Conservation (phyloP, 2,797 vertebrate species). For the Sitta carolinensis region DNA sequence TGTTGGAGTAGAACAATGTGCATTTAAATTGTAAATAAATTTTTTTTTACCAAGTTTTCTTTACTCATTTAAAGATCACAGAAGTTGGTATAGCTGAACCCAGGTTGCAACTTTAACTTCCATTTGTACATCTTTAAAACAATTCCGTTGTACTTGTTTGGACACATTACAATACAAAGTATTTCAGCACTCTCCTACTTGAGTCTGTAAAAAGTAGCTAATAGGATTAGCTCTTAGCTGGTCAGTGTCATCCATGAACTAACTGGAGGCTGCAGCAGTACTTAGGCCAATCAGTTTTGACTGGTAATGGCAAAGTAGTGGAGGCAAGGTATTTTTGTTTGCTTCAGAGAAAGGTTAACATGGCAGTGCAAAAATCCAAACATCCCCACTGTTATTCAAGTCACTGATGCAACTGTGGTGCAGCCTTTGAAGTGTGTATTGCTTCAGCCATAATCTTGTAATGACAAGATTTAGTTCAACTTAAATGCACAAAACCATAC, state of each 20-base stretch:
- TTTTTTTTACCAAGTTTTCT: neutral
- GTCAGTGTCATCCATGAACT: neutral
- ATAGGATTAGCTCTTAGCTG: neutral
- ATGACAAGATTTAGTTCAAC: neutral
- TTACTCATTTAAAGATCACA: neutral
- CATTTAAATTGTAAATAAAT: conserved; percentile 6
- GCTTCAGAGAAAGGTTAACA: neutral
- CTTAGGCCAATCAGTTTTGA: neutral
- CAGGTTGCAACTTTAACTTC: neutral
- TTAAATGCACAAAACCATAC: neutral
- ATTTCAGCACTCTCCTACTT: neutral
- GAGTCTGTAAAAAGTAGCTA: neutral
- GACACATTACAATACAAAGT: neutral
- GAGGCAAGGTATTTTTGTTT: neutral
- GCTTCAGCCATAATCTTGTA: neutral
- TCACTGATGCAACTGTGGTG: neutral
- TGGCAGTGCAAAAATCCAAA: neutral
- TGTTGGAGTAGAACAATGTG: neutral
- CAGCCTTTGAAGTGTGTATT: neutral
- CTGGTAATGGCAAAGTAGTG: neutral
- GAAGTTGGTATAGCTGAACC: neutral
- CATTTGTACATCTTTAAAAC: neutral
- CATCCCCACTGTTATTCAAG: neutral
- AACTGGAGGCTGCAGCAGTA: neutral
- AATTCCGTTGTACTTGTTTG: neutral